Conservation (phyloP, 2,113 vertebrate genomes). For the Meles meles region DNA sequence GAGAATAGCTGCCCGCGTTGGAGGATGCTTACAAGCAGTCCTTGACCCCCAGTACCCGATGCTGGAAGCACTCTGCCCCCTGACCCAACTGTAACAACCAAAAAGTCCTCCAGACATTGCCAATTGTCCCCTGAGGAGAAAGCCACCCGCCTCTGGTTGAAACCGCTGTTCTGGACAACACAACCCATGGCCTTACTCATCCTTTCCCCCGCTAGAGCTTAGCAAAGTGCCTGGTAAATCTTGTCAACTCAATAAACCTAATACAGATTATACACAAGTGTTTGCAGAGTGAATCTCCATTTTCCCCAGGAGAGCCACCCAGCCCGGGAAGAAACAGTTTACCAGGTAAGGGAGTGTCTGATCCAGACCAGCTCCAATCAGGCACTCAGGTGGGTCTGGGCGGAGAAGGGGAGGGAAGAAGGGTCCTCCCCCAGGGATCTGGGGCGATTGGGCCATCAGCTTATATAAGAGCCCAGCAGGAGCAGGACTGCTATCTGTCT, state of each 20-base stretch:
- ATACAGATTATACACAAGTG: background rate
- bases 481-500: accelerated
- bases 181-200: background rate
- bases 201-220: too few relatives aligned
- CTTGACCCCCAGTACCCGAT: background rate
- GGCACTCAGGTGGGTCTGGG: background rate
- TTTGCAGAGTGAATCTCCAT: background rate
- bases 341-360: background rate
- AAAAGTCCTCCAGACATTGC: background rate
- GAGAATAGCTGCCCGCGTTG: background rate
- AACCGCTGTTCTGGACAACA: background rate
- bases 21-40: background rate
- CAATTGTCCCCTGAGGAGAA: background rate
- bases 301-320: background rate
- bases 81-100: background rate
- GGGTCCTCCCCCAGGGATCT: background rate
- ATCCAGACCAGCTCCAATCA: accelerated
- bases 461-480: constrained; percentile 25
- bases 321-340: background rate
- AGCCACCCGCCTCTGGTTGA: accelerated
- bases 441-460: background rate
- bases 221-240: background rate
- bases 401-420: background rate
- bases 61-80: too few relatives aligned
- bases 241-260: too few relatives aligned